These are phyloP conservation scores for Gopherus flavomarginatus DNA, from an alignment of 2,113 vertebrate species.

Conservation along the genomic window DNA sequence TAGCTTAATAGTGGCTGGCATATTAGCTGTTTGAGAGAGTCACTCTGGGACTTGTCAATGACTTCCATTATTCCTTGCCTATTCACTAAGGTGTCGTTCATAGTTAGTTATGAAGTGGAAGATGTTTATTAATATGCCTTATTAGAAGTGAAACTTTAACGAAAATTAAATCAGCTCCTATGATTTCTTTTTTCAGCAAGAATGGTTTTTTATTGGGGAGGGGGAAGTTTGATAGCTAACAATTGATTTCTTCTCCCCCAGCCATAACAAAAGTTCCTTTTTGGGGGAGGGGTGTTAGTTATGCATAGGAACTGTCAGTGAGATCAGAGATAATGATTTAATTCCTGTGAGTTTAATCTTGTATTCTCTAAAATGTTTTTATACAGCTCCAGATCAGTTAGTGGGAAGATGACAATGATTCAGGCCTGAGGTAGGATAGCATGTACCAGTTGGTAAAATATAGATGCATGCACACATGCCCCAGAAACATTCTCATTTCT, in stretches of 20 bases:
- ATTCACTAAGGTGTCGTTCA: background rate
- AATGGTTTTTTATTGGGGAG: background rate
- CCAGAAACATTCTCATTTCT: constrained; percentile 17
- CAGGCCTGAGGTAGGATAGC: background rate
- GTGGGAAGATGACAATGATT: background rate
- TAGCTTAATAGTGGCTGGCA: background rate
- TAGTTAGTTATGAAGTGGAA: background rate
- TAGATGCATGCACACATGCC: background rate
- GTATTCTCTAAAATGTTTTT: constrained; percentile 52
- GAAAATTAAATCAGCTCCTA: background rate
- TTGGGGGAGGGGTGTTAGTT: background rate
- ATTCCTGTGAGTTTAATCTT: constrained; percentile 36
- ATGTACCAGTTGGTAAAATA: background rate
- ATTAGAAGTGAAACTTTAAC: background rate
- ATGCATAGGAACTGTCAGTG: constrained; percentile 49
- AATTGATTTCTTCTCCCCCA: constrained; percentile 12
- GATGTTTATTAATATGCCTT: background rate
- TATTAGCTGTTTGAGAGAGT: background rate
- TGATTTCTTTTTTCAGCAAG: background rate
- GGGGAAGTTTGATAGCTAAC: background rate
- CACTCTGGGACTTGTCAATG: background rate
- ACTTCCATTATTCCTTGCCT: background rate
- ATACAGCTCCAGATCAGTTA: constrained; percentile 15
- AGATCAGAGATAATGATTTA: constrained; percentile 24
- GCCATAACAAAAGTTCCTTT: constrained; percentile 44